phyloP scores from a whole-genome alignment of 2,797 vertebrate genomes.

The Centroberyx gerrardi region DNA sequence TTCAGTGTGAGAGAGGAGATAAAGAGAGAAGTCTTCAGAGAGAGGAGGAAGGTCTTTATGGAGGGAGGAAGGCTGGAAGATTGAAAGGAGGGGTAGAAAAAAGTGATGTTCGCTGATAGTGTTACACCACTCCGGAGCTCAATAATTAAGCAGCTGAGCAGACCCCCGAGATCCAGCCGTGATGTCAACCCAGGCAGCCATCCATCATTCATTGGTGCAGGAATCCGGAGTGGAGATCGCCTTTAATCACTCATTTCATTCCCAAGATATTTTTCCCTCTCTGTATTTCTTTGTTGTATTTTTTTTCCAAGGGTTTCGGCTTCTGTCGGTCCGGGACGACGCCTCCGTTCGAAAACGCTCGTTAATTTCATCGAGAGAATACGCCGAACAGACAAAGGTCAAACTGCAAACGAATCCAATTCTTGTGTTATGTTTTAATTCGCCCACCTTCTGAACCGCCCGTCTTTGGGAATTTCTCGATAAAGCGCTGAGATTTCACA shows the following conservation, averaged over 20 bases:
- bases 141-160: constrained; percentile 72
- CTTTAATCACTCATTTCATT: constrained; percentile 68
- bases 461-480: constrained; percentile 21
- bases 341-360: constrained; percentile 3
- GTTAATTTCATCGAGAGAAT: constrained; percentile 24
- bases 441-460: not conserved
- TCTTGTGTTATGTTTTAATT: constrained; percentile 10
- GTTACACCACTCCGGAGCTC: constrained; percentile 62
- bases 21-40: constrained; percentile 4
- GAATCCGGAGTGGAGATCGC: constrained; percentile 58
- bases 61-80: constrained; percentile 26
- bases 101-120: constrained; percentile 54
- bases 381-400: constrained; percentile 48
- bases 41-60: constrained; percentile 3
- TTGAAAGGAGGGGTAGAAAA: constrained; percentile 30
- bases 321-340: no score
- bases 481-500: constrained; percentile 11
- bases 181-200: constrained; percentile 67
- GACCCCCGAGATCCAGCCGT: constrained; percentile 55
- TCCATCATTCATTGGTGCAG: constrained; percentile 74
- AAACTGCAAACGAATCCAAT: constrained; percentile 31
- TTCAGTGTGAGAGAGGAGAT: constrained; percentile 15
- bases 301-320: constrained; percentile 30
- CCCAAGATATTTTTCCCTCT: constrained; percentile 25
- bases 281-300: not conserved